Evolutionary conservation across 1,140 invertebrate genomes (phyloP), one percentile per base, ranked within the genome.

Genomic region (Drosophila neocordata): DNA sequence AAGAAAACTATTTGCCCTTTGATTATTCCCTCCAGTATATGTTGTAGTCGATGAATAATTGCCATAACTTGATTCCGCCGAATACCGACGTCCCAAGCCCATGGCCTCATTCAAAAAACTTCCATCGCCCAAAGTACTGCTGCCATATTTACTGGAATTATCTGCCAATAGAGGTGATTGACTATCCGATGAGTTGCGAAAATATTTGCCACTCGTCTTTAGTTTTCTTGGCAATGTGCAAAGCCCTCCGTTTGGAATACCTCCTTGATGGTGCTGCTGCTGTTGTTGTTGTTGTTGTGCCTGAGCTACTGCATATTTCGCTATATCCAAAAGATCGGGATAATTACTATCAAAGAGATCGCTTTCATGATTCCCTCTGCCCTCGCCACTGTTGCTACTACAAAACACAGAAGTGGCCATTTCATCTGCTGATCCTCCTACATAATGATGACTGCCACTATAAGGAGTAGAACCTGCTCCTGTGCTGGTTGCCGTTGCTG

Each of bases 301-400:
- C 75, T 91, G 91, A 1, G 89, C 82, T 65, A 92, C 91, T 37
- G 93, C 92, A 41, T 94, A 92, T 66, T 93, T 93, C 76, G 93
- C 94, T 77, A 94, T 93, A 90, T 95, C 95, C 76, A 95, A 92
- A 11, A 95, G 92, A 79, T 95, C 95, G 0, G 95, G 95, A 69
- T 94, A 95, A 69, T 95, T 94, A 81, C 93, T 93, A 87, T 94
- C 92, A 74, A 94, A 92, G 31, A 94, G 87, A 92, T 94, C 93
- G 82, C 93, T 93, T 87, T 93, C 94, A 44, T 93, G 92, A 20
- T 48, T 48, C 8, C 41, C 41, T 11, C 41, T 20, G 3, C 41
- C 41, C 9, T 90, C 92, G 35, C 93, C 92, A 22, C 77, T 64
- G 5, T 76, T 78, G 66, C 89, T 92, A 70, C 79, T 83, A 65